Evolutionary conservation across 2,113 vertebrate species (phyloP), one percentile per base, ranked within the genome.

Genomic region (Epinephelus fuscoguttatus): DNA sequence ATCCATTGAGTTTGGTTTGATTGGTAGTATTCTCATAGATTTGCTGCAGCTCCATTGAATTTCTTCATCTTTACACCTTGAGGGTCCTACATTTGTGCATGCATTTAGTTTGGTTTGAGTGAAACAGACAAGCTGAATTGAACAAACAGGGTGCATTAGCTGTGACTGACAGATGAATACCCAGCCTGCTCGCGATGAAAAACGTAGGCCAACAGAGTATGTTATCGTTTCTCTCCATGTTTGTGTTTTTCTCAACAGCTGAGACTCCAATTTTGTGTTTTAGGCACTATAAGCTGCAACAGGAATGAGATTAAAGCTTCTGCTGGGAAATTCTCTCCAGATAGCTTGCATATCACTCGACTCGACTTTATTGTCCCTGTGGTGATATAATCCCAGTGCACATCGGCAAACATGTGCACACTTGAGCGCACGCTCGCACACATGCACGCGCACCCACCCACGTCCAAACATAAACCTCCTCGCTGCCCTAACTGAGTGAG

Each of bases 131-230:
- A 57, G 82, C 49, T 80, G 86, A 88, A 90, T 86, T 76, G 90
- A 89, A 86, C 75, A 90, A 89, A 88, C 69, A 74, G 77, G 61
- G 56, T 56, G 76, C 80, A 79, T 91, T 89, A 82, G 66, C 87
- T 30, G 49, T 91, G 91, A 92, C 70, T 91, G 91, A 85, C 92
- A 85, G 74, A 78, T 92, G 90, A 92, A 92, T 86, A 80, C 21
- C 3, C 8, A 23, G 75, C 56, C 47, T 73, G 86, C 84, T 84
- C 84, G 80, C 27, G 60, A 30, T 62, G 63, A 70, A 79, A 80
- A 84, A 84, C 19, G 19, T 49, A 45, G 73, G 81, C 84, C 78
- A 87, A 73, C 45, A 4, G 73, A 3, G 88, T 80, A 74, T 53
- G 67, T 89, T 89, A 85, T 87, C 83, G 9, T 89, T 80, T 84